Evolutionary conservation across 1,140 invertebrate species (phyloP), one percentile per base, ranked within the genome.

Genomic region (Drosophila neocordata): DNA sequence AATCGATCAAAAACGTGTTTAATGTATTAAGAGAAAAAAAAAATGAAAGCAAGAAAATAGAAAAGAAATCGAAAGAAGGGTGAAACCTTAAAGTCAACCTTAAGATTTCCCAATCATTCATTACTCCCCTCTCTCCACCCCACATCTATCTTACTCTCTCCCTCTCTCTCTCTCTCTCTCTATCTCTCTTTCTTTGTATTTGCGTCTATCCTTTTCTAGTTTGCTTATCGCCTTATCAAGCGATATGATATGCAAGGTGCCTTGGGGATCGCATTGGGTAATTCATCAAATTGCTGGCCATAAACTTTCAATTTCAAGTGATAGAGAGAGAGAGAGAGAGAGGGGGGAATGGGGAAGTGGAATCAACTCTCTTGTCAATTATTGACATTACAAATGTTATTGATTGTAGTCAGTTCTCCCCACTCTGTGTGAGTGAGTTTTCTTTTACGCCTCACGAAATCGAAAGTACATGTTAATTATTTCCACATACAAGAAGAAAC

Each of bases 301-400:
- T 67, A 77, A 82, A 80, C 75, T 75, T 72, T 82, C 57, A 56
- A 61, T 65, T 71, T 75, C 64, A 41, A 66, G 65, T 37, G 63
- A 44, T 67, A 59, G 67, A 41, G 24, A 15, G 53, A 18, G 65
- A 35, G 63, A 41, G 71, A 62, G 64, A 51, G 62, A 20, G 15
- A 20, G 58, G 41, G 15, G 58, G 24, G 15, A 35, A 66, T 41
- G 67, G 62, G 67, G 51, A 63, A 31, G 13, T 12, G 58, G 56
- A 18, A 62, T 37, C 55, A 13, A 60, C 56, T 73, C 27, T 37
- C 78, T 65, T 87, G 78, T 88, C 79, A 56, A 88, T 87, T 87
- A 88, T 87, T 87, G 82, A 82, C 82, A 87, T 87, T 82, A 88
- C 75, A 82, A 79, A 87, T 87, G 82, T 87, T 88, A 88, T 87